Evolutionary conservation across 2,113 vertebrate genomes (phyloP).

Genomic region (Apteryx owenii): DNA sequence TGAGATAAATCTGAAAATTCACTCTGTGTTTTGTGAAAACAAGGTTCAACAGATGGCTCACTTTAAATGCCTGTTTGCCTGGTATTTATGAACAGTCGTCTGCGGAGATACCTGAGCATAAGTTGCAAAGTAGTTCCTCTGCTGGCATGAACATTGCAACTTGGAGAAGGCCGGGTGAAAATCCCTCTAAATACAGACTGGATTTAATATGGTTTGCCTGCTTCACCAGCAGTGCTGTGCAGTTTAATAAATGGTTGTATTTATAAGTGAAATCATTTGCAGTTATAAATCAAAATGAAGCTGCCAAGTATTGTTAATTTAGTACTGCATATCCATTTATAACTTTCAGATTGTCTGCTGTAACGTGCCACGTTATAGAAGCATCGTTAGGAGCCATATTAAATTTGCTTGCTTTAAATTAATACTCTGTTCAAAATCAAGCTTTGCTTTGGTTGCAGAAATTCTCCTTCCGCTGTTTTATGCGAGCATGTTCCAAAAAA

Average conservation of each 20-base stretch:
- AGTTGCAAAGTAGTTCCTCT: not conserved
- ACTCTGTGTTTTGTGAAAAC: not conserved
- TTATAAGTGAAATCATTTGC: not conserved
- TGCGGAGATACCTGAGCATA: not conserved
- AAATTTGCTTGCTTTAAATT: not conserved
- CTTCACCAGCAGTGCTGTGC: not conserved
- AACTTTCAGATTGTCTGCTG: not conserved
- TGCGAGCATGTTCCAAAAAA: not conserved
- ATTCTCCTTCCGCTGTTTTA: not conserved
- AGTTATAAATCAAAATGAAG: conserved; percentile 21
- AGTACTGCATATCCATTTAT: not conserved
- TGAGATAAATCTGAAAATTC: not conserved
- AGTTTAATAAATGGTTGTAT: not conserved
- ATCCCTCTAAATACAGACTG: not conserved
- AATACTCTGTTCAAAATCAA: not conserved
- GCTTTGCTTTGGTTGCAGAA: not conserved
- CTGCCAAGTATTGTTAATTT: not conserved
- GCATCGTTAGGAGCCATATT: not conserved
- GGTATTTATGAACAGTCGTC: too few relatives aligned
- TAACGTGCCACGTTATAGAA: not conserved
- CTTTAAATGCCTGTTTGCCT: not conserved
- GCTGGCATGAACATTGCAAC: not conserved
- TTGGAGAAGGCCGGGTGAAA: not conserved
- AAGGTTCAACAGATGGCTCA: not conserved
- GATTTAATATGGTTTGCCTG: fast-evolving